Evolutionary conservation across 2,113 vertebrate genomes (phyloP).

Genomic region (Stigmatopora argus): DNA sequence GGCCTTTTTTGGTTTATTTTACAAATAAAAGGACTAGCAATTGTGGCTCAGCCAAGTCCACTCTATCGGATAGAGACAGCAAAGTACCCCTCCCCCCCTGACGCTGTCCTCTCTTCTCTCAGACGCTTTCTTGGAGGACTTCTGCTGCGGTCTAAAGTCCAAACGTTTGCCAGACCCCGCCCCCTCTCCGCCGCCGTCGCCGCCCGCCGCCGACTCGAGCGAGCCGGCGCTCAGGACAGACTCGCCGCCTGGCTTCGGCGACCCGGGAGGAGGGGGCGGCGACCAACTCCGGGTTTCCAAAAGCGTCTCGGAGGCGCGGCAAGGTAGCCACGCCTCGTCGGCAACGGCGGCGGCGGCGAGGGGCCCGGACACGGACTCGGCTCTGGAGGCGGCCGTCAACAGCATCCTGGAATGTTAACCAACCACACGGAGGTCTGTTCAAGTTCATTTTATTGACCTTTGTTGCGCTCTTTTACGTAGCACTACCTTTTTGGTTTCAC

Average conservation of each 20-base stretch:
- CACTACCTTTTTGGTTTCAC: slow-evolving; percentile 5
- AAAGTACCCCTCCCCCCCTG: too few relatives aligned
- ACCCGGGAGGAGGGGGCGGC: slow-evolving; percentile 62
- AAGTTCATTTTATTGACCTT: not conserved
- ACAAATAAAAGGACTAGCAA: too few relatives aligned
- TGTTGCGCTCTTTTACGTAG: slow-evolving; percentile 1
- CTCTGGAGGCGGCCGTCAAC: slow-evolving; percentile 98
- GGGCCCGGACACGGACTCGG: slow-evolving; percentile 84
- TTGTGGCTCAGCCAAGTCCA: too few relatives aligned
- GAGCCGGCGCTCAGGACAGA: slow-evolving; percentile 69
- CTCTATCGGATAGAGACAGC: too few relatives aligned
- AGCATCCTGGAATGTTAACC: slow-evolving; percentile 98
- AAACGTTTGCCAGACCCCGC: slow-evolving; percentile 52
- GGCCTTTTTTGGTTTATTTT: too few relatives aligned
- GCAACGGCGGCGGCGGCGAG: slow-evolving; percentile 17
- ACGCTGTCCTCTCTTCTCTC: not conserved
- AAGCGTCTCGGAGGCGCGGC: slow-evolving; percentile 83
- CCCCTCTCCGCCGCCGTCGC: slow-evolving; percentile 21
- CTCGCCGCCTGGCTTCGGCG: slow-evolving; percentile 53
- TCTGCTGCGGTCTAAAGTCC: slow-evolving; percentile 85
- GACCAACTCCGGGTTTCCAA: slow-evolving; percentile 60
- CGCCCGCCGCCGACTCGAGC: slow-evolving; percentile 29
- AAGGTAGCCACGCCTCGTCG: slow-evolving; percentile 41
- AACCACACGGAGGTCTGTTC: slow-evolving; percentile 6
- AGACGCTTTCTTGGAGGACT: slow-evolving; percentile 92